Base-by-base conservation (phyloP, 1,140 invertebrate genomes). In the Anadara kagoshimensis region DNA sequence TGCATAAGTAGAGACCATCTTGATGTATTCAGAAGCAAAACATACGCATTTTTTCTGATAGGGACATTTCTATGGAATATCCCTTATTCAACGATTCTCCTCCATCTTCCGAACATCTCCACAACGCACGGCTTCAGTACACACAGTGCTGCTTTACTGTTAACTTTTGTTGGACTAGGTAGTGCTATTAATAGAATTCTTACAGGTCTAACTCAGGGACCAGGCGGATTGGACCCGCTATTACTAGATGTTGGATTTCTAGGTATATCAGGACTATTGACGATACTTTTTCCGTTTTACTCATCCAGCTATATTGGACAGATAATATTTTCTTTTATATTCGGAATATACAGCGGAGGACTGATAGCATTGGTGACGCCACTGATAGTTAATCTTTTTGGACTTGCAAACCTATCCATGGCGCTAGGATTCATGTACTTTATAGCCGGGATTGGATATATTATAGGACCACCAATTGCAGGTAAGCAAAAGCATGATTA, bases 331-430 rank as follows among this genome's bases (percentile, higher is more conserved):
- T 44, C 76, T 5, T 51, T 75, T 10, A 18, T 59, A 24, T 78
- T 64, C 49, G 79, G 80, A 22, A n/a, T 79, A 11, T 79, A 79
- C 43, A 76, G 59, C 7, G 80, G 80, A 3, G 75, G 72, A 0
- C 36, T 53, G 8, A 69, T 63, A 36, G 61, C 78, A 7, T 54
- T 78, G 5, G 59, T 69, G n/a, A 73, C 45, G 12, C 76, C 78
- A 4, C 24, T 82, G 5, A 54, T 69, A 29, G 24, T 75, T n/a
- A 62, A 76, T 18, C 22, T 78, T 8, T 73, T 78, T 0, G 80
- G 80, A 36, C 51, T 82, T 20, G 56, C 63, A 3, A 47, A 76
- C n/a, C 62, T 82, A 18, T 64, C 80, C 24, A 66, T 71, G 10
- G 75, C 63, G 14, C 47, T 69, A 26, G 80, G 80, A 22, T 29